Evolutionary conservation across 2,797 vertebrate species (phyloP), one percentile per base, ranked within the genome.

Genomic region (Todus mexicanus): DNA sequence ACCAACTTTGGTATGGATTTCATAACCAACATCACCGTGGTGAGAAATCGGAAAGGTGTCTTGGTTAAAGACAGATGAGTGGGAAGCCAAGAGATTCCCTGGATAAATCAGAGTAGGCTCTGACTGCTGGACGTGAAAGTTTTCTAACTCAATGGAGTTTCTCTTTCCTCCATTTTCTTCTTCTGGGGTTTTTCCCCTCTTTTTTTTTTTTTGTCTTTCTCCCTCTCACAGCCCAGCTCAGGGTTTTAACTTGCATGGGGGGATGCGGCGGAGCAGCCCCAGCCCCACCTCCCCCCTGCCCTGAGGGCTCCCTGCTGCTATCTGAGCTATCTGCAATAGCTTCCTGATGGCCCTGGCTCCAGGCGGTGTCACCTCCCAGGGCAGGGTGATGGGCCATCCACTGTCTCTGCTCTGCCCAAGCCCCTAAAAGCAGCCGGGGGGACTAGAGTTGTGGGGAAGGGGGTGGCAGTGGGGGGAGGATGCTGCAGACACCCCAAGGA

Each of bases 1-100:
- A 4, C 23, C 25, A 31, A 2, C 37, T 48, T 37, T 29, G 29
- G 10, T 15, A 20, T 0, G n/a, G 40, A 14, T 64, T 63, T 26
- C 22, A 38, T 38, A 40, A 20, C 17, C 21, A 23, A 2, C 33
- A 10, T 10, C 1, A 1, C 12, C 7, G 1, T 2, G 31, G 16
- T 35, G 38, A 8, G 68, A 66, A 56, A 9, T 5, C 3, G 22
- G 77, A 48, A 54, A 61, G 20, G 37, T 15, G n/a, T 14, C 15
- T 15, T 26, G 1, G 8, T 33, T 35, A 53, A 50, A 15, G 63
- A 12, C 47, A 12, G 47, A 12, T 14, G 53, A 53, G 15, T 45
- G 31, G 22, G 35, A 79, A 79, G 15, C 7, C 23, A 42, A 6
- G 4, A 22, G 22, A 21, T 76, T 47, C 23, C n/a, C 31, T 40